Evolutionary conservation across 1,140 invertebrate genomes (phyloP), one percentile per base, ranked within the genome.

Genomic region (Dinothrombium tinctorium): DNA sequence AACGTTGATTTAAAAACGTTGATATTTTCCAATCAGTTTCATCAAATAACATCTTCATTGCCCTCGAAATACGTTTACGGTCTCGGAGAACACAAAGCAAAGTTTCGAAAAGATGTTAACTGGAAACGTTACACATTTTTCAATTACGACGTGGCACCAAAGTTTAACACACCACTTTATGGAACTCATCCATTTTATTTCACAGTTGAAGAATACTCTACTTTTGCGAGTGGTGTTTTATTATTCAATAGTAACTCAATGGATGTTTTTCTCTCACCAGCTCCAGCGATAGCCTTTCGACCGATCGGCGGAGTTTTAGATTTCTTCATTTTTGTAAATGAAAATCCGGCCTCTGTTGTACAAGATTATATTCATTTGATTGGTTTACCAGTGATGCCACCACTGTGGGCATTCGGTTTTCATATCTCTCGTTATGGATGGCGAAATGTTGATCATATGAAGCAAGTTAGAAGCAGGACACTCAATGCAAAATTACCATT

Each of bases 231-330:
- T 19, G 78, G 77, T 29, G 69, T 79, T 4, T 63, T 78, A 31
- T 63, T 83, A 20, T 58, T 76, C 19, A 83, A 82, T 47, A 76
- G 74, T 45, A 79, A 83, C 59, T 74, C 75, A 37, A 79, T 82
- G 72, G 77, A 83, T 54, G 61, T 82, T 22, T 68, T 77, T 29
- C 54, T 81, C 0, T 73, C 79, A 53, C 75, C 76, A n/a, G 65
- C 68, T 2, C 76, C 77, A 5, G 73, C 70, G 0, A 63, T 82
- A 25, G 78, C 76, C 0, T 81, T 73, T 50, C 58, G 76, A 46
- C 59, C 71, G 0, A 71, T 77, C 35, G 78, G 77, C 3, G 78
- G 77, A 3, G 62, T 77, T 12, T 63, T 82, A 11, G 69, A 80
- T 55, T 69, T 83, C 15, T 72, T 71, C 49, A 60, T 80, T 48